Conservation (phyloP, 30 jellyfish, hydroid and myxozoan species). For the Turritopsis rubra region DNA sequence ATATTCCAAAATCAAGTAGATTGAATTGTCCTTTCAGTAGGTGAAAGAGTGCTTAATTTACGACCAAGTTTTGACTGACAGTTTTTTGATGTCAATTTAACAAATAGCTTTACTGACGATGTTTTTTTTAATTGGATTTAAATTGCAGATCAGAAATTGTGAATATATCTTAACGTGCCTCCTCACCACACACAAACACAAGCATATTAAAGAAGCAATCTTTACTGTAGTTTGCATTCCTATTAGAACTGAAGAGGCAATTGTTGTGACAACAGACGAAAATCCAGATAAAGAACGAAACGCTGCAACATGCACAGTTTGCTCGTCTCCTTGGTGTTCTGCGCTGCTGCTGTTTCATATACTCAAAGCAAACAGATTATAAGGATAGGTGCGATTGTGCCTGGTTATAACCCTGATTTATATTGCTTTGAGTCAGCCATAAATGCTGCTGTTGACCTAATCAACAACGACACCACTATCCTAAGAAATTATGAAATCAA, state of each 20-base stretch:
- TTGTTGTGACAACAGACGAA: no score
- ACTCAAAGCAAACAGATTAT: not conserved
- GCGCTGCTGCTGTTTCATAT: not conserved
- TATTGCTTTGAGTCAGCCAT: constrained; percentile 7
- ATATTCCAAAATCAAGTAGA: no score
- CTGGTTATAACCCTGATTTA: not conserved
- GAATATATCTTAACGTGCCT: not conserved
- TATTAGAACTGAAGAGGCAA: no score
- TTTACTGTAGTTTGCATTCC: not conserved
- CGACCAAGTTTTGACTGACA: no score
- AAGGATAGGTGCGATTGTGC: not conserved
- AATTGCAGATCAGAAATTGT: not conserved
- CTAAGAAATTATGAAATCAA: constrained; percentile 13
- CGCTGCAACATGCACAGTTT: no score
- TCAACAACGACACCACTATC: constrained; percentile 10
- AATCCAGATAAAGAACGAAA: not conserved
- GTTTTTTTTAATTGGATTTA: no score
- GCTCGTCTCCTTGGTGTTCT: not conserved
- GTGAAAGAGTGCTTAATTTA: no score
- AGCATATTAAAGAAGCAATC: no score
- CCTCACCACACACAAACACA: not conserved
- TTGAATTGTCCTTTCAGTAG: no score
- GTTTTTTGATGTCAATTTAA: no score
- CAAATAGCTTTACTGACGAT: no score
- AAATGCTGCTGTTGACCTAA: not conserved